A percentile compares a stretch with the other conserved stretches of the same genome.
Conservation (phyloP, 30 jellyfish, hydroid and myxozoan species). For the Cassiopea andromeda region DNA sequence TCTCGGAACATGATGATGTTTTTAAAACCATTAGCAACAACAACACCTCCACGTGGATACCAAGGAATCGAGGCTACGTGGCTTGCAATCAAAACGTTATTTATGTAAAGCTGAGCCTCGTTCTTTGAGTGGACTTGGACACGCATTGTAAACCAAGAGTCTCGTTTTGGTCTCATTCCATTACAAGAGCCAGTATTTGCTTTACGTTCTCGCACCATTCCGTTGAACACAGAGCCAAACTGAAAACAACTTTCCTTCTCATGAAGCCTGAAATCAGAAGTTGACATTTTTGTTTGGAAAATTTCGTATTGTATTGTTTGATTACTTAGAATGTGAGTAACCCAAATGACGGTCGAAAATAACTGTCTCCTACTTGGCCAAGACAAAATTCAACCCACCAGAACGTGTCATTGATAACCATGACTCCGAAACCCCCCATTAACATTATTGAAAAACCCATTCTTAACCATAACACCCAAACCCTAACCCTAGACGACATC, state of each 20-base stretch:
- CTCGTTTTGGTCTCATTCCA: constrained; percentile 41
- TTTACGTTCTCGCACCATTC: constrained; percentile 50
- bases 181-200: constrained; percentile 45
- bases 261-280: constrained; percentile 40
- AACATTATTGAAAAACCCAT: too few species aligned
- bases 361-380: too few species aligned
- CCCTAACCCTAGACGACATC: too few species aligned
- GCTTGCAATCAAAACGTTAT: constrained; percentile 47
- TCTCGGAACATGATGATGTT: constrained; percentile 80
- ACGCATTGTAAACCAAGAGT: constrained; percentile 55
- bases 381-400: too few species aligned
- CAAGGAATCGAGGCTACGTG: constrained; percentile 50
- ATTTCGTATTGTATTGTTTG: too few species aligned
- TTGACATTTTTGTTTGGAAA: too few species aligned
- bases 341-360: too few species aligned
- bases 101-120: constrained; percentile 43
- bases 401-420: too few species aligned
- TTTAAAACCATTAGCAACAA: constrained; percentile 76
- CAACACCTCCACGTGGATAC: constrained; percentile 80
- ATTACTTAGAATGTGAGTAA: too few species aligned
- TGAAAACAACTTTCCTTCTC: constrained; percentile 61
- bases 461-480: too few species aligned
- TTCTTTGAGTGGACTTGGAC: constrained; percentile 48
- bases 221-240: constrained; percentile 75
- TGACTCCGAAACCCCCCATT: too few species aligned